A percentile compares a stretch with the other conserved stretches of the same genome.
Evolutionary conservation across 2,888 invertebrate genomes (phyloP).

Genomic region (Stenolophus ochropezus): DNA sequence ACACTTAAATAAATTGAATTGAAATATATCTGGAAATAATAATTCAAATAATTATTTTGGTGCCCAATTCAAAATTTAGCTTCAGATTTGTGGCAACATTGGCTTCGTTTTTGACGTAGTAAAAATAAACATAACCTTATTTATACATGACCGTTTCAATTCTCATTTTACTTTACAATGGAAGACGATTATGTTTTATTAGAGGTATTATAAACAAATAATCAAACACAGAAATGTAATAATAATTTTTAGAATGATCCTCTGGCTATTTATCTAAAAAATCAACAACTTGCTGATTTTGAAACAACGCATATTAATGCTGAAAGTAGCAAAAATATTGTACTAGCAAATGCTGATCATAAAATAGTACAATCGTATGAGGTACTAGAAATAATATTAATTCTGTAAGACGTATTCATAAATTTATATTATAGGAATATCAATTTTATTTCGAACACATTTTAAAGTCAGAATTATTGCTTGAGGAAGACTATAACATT

Average conservation of each 20-base stretch:
- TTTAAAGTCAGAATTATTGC: constrained; percentile 41
- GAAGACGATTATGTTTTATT: constrained; percentile 44
- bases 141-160: not conserved
- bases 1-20: too few relatives aligned
- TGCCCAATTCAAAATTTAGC: too few relatives aligned
- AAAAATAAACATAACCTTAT: constrained; percentile 19
- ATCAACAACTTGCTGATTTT: constrained; percentile 42
- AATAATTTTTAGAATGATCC: constrained; percentile 48
- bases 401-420: not conserved
- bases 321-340: not conserved
- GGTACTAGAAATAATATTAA: not conserved
- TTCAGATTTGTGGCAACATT: not conserved
- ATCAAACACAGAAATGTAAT: not conserved
- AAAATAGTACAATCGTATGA: constrained; percentile 1
- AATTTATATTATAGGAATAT: constrained; percentile 12
- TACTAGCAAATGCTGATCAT: not conserved
- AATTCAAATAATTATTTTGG: too few relatives aligned
- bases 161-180: not conserved
- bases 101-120: not conserved
- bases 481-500: constrained; percentile 45
- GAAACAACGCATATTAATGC: constrained; percentile 25
- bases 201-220: constrained; percentile 26
- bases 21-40: too few relatives aligned
- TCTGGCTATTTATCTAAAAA: constrained; percentile 50
- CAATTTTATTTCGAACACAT: constrained; percentile 35